phyloP scores from a whole-genome alignment of 2,888 invertebrate species.

The Drosophila nr. perissopoda region DNA sequence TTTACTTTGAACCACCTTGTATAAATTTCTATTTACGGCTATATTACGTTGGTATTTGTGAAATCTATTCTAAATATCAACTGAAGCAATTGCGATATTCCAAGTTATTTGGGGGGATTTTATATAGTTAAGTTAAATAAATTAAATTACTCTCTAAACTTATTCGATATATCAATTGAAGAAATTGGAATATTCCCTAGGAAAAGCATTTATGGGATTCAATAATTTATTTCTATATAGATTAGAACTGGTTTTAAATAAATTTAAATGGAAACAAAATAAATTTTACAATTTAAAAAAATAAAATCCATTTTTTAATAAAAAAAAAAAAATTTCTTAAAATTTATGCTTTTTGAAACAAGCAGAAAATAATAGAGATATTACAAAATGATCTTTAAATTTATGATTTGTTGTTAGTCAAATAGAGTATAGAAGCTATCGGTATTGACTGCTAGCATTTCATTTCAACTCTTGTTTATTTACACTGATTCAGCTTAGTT shows the following conservation, averaged over 20 bases:
- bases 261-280: neutral
- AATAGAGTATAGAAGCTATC: slow-evolving; percentile 25
- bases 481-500: slow-evolving; percentile 47
- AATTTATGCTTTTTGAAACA: neutral
- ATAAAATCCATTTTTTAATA: neutral
- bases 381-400: neutral
- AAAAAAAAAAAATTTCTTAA: neutral
- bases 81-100: neutral
- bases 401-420: neutral
- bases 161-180: neutral
- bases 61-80: neutral
- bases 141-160: neutral
- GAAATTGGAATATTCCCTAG: neutral
- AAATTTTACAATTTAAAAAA: neutral
- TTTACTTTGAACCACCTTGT: neutral
- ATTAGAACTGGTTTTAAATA: neutral
- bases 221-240: no score
- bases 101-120: neutral
- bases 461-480: slow-evolving; percentile 18
- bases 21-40: neutral
- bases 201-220: neutral
- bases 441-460: neutral
- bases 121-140: neutral
- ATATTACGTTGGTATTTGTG: neutral
- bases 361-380: neutral